Base-by-base conservation (phyloP, 2,888 invertebrate species). In the Cenopis cana region DNA sequence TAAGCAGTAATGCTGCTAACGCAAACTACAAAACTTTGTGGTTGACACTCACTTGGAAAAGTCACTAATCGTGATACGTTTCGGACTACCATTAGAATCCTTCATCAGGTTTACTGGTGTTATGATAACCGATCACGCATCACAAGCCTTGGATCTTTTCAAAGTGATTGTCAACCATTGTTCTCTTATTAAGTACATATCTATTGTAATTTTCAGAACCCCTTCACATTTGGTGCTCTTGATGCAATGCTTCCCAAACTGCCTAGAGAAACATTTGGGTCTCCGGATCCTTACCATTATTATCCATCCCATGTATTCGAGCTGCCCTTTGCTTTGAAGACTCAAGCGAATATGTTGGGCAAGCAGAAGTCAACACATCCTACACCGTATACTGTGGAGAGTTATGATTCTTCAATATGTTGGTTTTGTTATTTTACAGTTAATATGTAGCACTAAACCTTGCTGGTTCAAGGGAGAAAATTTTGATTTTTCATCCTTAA, bases 221-320 rank as follows among this genome's bases (percentile, higher is more conserved):
- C 94, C 14, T 94, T 93, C 75, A 84, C 89, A 70, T 93, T 92
- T 84, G 94, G 94, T 0, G 79, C 88, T 2, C 75, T 93, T 0
- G 86, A 92, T 78, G 85, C 90, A 74, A 93, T 94, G 91, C 83
- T 94, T 2, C 93, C 93, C 1, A 90, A 86, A 56, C 89, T 88
- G 0, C 83, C 79, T 9, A 78, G 79, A 56, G 89, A 90, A 75
- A 62, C 74, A 1, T 90, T 89, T 83, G 90, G 92, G 0, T 93
- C 93, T 1, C 87, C 91, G 1, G 85, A 92, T 69, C 94, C 94
- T 8, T 94, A 94, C 73, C 76, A 92, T 24, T 91, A 90, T 73
- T 94, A 80, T 74, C 94, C 94, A 0, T 82, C 90, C 12, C 86
- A 93, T 79, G 81, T 94, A 38, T 94, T 94, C 85, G 88, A 93